These are phyloP conservation scores for Eurosta solidaginis DNA, from an alignment of 1,140 invertebrate species.

Conservation along the genomic window DNA sequence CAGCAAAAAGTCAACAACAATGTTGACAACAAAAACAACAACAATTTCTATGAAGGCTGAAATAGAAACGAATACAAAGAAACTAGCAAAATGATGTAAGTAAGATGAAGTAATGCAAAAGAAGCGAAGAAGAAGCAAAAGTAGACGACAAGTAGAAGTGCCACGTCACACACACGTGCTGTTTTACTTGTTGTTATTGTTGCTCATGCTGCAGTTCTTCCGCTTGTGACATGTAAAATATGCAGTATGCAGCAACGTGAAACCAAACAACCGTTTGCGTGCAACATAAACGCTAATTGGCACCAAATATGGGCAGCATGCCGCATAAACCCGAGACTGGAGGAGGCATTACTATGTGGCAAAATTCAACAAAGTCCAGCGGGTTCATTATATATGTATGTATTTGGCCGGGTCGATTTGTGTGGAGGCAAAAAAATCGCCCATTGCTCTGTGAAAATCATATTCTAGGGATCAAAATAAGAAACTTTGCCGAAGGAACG, in stretches of 20 bases:
- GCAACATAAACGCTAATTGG: conserved; percentile 24
- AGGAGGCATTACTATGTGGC: too few species aligned
- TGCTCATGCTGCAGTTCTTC: not conserved
- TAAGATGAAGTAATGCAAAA: not conserved
- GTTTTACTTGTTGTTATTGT: not conserved
- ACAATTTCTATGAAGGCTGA: not conserved
- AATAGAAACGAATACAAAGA: not conserved
- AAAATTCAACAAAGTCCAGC: too few species aligned
- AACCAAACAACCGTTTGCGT: not conserved
- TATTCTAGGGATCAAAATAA: too few species aligned
- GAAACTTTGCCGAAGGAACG: too few species aligned
- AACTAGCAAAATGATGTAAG: not conserved
- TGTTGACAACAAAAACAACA: not conserved
- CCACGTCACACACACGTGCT: not conserved
- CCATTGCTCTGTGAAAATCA: too few species aligned
- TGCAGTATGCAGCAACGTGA: not conserved
- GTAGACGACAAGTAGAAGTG: not conserved
- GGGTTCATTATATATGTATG: not conserved
- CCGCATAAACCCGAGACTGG: too few species aligned
- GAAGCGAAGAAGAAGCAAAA: not conserved
- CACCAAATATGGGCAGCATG: conserved; percentile 25
- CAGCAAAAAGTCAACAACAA: not conserved
- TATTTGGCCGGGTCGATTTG: too few species aligned
- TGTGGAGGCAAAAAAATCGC: too few species aligned
- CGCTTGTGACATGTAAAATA: conserved; percentile 4